Percentiles rank a stretch among this genome's conserved stretches.
Evolutionary conservation across 2,888 invertebrate species (phyloP).

Genomic region (Diaphora mendica): DNA sequence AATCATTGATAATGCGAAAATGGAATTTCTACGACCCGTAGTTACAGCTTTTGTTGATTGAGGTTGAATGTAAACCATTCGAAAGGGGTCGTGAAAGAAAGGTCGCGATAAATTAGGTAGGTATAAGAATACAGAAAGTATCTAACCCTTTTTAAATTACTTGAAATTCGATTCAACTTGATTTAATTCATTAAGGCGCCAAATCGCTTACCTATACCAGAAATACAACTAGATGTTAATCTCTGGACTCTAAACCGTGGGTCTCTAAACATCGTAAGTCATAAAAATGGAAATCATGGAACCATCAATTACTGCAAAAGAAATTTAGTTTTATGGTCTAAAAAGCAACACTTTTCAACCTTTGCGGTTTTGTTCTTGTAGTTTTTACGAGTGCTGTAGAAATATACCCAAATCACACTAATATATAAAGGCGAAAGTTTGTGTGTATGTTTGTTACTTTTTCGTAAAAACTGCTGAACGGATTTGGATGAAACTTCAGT

Average conservation of each 20-base stretch:
- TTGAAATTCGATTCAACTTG: not conserved
- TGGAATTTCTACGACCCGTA: slow-evolving; percentile 42
- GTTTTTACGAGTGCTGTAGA: not conserved
- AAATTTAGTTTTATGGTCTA: not conserved
- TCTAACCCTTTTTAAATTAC: no score
- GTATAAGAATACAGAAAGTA: no score
- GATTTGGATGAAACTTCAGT: no score
- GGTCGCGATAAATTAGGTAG: not conserved
- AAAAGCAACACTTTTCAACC: not conserved
- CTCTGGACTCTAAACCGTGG: no score
- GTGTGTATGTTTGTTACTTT: no score
- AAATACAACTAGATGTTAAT: no score
- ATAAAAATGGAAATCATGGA: no score
- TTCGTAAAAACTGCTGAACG: no score
- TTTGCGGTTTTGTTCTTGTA: no score
- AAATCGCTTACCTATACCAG: not conserved
- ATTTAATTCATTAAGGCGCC: not conserved
- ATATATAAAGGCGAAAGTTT: no score
- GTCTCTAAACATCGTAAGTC: no score
- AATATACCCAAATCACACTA: no score
- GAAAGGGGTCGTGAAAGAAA: slow-evolving; percentile 34
- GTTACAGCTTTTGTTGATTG: slow-evolving; percentile 38
- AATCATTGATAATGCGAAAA: slow-evolving; percentile 55
- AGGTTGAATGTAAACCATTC: slow-evolving; percentile 30
- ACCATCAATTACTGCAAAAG: not conserved